Base-by-base conservation (phyloP, 2,113 vertebrate genomes). In the Centropristis striata region DNA sequence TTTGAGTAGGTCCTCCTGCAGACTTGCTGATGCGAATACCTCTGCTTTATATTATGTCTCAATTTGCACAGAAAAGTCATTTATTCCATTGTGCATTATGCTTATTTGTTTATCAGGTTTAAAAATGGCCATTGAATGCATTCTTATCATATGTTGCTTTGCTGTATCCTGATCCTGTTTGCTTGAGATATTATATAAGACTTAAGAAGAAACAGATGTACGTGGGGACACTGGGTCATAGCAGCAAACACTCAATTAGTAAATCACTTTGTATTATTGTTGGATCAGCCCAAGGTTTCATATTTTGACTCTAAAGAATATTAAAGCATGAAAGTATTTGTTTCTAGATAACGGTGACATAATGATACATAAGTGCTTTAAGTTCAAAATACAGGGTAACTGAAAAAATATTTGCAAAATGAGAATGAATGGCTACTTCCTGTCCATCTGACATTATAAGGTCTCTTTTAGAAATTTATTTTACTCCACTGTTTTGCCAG, bases 151-250 rank as follows among this genome's bases (percentile, higher is more conserved):
- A 64, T 58, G 32, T 14, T 55, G 5, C 66, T 67, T 32, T 25
- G 54, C 60, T 71, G 67, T 55, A 37, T 71, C 78, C 55, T 63
- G 61, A 72, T 68, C 53, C 14, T 68, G 68, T 81, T 81, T 77
- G 21, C 37, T 37, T 4, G 14, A 78, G 78, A 81, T 81, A 5
- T 54, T 21, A 32, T 58, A 78, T 73, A 32, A 59, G 27, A 41
- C 37, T 54, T 21, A 55, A 73, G 54, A 73, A 42, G 55, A 81
- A 85, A 37, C 69, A 81, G 57, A 86, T 55, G 49, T 32, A 14
- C 59, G 42, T 21, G 39, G n/a, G 10, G 28, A 63, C 39, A 6
- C 8, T 15, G 39, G 18, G 44, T 79, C 71, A 37, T 21, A 59
- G 57, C 50, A 58, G 58, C 23, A 54, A 44, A 73, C 20, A 27